Evolutionary conservation across 2,888 invertebrate species (phyloP).

Genomic region (Allacma fusca): DNA sequence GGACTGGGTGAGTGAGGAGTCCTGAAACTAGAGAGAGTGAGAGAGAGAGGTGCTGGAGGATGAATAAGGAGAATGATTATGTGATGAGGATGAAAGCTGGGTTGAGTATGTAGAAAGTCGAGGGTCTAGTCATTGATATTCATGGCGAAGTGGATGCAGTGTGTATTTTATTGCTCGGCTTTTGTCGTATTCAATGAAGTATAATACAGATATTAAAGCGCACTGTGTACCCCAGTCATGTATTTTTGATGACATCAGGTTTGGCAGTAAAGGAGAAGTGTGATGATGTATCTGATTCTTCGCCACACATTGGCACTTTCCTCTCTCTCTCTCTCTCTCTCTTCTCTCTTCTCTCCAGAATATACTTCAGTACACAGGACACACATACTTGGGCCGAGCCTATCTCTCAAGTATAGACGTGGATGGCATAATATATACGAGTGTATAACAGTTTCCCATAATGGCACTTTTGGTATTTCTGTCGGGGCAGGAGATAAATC

Average conservation of each 20-base stretch:
- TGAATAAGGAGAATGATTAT: slow-evolving; percentile 30
- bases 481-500: slow-evolving; percentile 51
- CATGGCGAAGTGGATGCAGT: slow-evolving; percentile 38
- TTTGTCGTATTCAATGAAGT: slow-evolving; percentile 47
- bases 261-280: slow-evolving; percentile 43
- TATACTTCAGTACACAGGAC: background rate
- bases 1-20: background rate
- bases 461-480: slow-evolving; percentile 57
- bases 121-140: slow-evolving; percentile 42
- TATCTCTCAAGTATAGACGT: background rate
- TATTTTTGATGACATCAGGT: slow-evolving; percentile 50
- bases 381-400: background rate
- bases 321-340: background rate
- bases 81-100: slow-evolving; percentile 18
- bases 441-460: slow-evolving; percentile 47
- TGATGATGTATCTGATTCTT: slow-evolving; percentile 47
- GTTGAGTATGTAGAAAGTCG: background rate
- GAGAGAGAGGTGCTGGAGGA: background rate
- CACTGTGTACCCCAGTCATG: slow-evolving; percentile 46
- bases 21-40: slow-evolving; percentile 16
- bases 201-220: slow-evolving; percentile 46
- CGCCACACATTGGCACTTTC: slow-evolving; percentile 33
- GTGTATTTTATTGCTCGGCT: slow-evolving; percentile 44
- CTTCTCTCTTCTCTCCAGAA: slow-evolving; percentile 9
- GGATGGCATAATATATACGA: background rate